These are phyloP conservation scores for Brachionus rubens DNA, from an alignment of 1,140 invertebrate species.

Conservation along the genomic window DNA sequence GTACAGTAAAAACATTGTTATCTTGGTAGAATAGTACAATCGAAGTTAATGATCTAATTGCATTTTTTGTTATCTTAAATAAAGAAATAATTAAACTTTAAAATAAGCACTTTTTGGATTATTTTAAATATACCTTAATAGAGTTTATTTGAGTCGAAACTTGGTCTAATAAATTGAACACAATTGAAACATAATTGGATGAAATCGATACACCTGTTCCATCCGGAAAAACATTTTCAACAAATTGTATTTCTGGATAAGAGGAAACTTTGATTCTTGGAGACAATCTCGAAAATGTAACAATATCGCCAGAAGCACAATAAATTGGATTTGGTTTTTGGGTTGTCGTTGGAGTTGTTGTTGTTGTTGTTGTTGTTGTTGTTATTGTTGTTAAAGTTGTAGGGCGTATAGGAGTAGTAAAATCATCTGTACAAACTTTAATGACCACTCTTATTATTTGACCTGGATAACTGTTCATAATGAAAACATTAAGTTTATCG, in stretches of 20 bases:
- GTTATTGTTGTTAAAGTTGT: too few relatives aligned
- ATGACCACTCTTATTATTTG: too few relatives aligned
- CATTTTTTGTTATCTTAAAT: not conserved
- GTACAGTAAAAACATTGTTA: not conserved
- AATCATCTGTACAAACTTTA: too few relatives aligned
- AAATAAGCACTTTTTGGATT: not conserved
- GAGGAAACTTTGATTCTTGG: not conserved
- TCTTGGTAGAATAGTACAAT: not conserved
- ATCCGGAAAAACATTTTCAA: not conserved
- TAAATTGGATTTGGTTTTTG: not conserved
- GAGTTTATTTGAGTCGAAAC: not conserved
- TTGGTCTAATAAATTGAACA: conserved; percentile 16
- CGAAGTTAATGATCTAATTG: not conserved
- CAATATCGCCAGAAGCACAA: not conserved
- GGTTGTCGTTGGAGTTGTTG: not conserved
- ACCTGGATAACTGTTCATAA: too few relatives aligned
- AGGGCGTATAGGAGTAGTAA: too few relatives aligned
- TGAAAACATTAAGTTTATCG: too few relatives aligned
- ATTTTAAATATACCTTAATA: not conserved
- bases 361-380: not conserved
- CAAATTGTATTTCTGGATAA: not conserved
- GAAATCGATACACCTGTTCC: not conserved
- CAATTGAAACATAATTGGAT: not conserved
- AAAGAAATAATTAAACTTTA: not conserved
- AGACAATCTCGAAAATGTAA: not conserved